Base-by-base conservation (phyloP, 1,140 invertebrate species). In the Papilio polytes region DNA sequence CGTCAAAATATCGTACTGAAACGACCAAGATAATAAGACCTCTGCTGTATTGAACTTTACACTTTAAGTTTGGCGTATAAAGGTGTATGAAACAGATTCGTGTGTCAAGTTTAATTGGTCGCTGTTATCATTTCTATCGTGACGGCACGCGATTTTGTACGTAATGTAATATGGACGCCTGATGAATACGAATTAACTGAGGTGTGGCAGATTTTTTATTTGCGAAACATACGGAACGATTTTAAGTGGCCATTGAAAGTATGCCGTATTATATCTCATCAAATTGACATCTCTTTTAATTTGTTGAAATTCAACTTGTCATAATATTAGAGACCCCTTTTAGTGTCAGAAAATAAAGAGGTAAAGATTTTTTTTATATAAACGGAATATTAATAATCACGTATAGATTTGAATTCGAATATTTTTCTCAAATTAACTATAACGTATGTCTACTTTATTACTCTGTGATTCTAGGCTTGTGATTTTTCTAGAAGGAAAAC, bases 91-190 rank as follows among this genome's bases (percentile, higher is more conserved):
- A 63, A 80, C 72, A 63, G 72, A 77, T 80, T 31, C 20, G n/a
- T 46, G 77, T 84, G 78, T 89, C 89, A 85, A 81, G 36, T 80
- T 86, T 87, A 13, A 80, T 22, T 90, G 90, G 90, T 78, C 26
- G 20, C 6, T 70, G 80, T 90, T 91, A 90, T 92, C 89, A 84
- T 80, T 74, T 82, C 72, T 89, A 90, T 90, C 89, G 74, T 89
- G 87, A 89, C 86, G 80, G 87, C 87, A 93, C 90, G 89, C 90
- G 88, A 93, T 91, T 92, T 85, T 83, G 79, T 85, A 80, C 87
- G 92, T 92, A 93, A 92, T 88, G 88, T 91, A 91, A 94, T 93
- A 92, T 91, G 87, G 84, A 81, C 89, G 87, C 81, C 87, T 86
- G 85, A 89, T 92, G 93, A 86, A 92, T 92, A 92, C 85, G 81